Conservation (phyloP, 2,797 vertebrate genomes). For the Crenichthys baileyi region DNA sequence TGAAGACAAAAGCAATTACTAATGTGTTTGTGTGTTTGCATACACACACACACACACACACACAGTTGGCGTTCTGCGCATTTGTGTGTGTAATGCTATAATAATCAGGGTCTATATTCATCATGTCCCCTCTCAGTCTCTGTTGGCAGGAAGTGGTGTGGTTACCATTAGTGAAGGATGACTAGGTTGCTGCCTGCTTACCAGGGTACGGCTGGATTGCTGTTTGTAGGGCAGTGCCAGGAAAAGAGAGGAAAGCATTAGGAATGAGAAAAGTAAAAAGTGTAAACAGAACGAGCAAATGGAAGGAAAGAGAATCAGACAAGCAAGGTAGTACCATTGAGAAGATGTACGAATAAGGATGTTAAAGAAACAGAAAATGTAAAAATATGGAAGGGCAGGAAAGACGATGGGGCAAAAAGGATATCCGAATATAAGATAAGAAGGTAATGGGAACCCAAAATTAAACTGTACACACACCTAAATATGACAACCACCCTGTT, state of each 20-base stretch:
- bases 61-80: conserved; percentile 13
- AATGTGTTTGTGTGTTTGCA: conserved; percentile 64
- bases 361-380: background rate
- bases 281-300: background rate
- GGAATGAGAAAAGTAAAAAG: background rate
- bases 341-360: background rate
- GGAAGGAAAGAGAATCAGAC: background rate
- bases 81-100: conserved; percentile 64
- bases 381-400: background rate
- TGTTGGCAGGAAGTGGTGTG: conserved; percentile 81
- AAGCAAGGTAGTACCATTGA: no score
- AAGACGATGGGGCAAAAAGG: no score
- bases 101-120: conserved; percentile 83
- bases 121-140: conserved; percentile 76
- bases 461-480: conserved; percentile 8
- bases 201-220: conserved; percentile 50
- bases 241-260: conserved; percentile 19
- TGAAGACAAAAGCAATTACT: conserved; percentile 69
- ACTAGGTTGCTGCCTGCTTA: conserved; percentile 72
- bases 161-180: conserved; percentile 85
- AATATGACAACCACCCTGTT: conserved; percentile 47
- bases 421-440: background rate
- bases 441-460: background rate
- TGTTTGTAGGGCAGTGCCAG: conserved; percentile 23
- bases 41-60: conserved; percentile 27